Percentiles rank a stretch among this genome's conserved stretches.
These are phyloP conservation scores for Agrilus biguttatus DNA, from an alignment of 2,888 invertebrate genomes.

Conservation along the genomic window DNA sequence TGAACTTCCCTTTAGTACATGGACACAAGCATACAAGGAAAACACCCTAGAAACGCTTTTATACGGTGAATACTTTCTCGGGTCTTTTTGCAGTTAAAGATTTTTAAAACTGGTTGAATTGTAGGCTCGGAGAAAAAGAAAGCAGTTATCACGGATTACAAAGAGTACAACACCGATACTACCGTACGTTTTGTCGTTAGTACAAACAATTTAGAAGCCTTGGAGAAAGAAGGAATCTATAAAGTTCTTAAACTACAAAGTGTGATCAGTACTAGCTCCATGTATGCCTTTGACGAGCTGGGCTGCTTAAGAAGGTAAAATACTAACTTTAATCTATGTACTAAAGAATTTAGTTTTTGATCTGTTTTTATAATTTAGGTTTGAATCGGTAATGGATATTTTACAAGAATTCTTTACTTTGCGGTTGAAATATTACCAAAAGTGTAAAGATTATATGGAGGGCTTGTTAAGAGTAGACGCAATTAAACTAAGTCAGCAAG, in stretches of 20 bases:
- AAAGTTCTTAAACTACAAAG: slow-evolving; percentile 86
- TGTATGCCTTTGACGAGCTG: slow-evolving; percentile 66
- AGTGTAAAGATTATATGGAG: slow-evolving; percentile 78
- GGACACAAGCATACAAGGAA: slow-evolving; percentile 97
- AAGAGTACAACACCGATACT: slow-evolving; percentile 92
- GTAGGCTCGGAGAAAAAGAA: slow-evolving; percentile 46
- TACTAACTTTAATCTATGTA: no score
- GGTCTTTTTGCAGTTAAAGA: background rate
- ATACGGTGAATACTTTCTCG: slow-evolving; percentile 38
- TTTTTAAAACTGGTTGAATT: background rate
- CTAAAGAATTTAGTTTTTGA: no score
- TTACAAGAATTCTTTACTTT: slow-evolving; percentile 70
- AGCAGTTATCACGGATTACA: slow-evolving; percentile 53
- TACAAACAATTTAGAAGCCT: slow-evolving; percentile 52
- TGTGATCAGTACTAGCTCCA: slow-evolving; percentile 61
- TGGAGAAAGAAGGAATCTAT: slow-evolving; percentile 80
- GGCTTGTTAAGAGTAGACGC: slow-evolving; percentile 87
- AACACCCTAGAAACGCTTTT: slow-evolving; percentile 78
- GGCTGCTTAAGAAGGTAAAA: slow-evolving; percentile 44
- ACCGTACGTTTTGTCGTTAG: slow-evolving; percentile 82
- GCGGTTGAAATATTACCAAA: slow-evolving; percentile 64
- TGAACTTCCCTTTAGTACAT: slow-evolving; percentile 82
- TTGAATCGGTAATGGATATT: slow-evolving; percentile 63
- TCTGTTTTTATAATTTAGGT: slow-evolving; percentile 37
- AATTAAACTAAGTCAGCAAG: slow-evolving; percentile 77